Conservation (phyloP, 1,140 invertebrate species). For the Philotrypesis tridentata region DNA sequence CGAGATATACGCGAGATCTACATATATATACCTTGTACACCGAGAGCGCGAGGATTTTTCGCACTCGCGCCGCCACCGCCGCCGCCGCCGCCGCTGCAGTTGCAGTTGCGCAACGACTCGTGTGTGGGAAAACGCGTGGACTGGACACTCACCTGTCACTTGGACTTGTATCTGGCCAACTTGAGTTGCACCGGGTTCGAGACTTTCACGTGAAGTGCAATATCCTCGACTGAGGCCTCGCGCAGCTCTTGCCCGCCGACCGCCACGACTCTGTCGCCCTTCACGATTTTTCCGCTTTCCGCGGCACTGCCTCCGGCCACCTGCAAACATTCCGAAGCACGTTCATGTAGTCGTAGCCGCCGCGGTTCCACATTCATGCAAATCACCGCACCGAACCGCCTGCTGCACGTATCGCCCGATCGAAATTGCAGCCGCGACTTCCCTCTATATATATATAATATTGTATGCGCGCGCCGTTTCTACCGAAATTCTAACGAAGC, state of each 20-base stretch:
- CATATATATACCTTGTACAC: no score
- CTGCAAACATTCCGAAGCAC: conserved; percentile 71
- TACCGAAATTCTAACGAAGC: no score
- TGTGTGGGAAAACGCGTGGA: conserved; percentile 12
- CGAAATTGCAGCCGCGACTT: no score
- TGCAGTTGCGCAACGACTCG: neutral
- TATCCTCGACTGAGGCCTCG: conserved; percentile 86
- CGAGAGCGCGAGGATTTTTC: neutral
- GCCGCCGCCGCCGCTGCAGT: neutral
- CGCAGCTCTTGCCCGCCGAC: conserved; percentile 93
- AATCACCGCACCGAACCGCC: no score
- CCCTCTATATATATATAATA: no score
- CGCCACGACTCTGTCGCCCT: conserved; percentile 92
- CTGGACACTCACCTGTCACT: conserved; percentile 62
- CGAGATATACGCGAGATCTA: no score
- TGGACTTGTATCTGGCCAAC: conserved; percentile 66
- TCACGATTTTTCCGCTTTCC: conserved; percentile 91
- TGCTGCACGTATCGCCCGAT: no score
- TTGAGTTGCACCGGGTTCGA: conserved; percentile 69
- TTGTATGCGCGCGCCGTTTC: neutral
- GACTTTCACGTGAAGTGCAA: conserved; percentile 69
- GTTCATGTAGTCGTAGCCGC: no score
- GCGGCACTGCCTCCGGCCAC: conserved; percentile 92
- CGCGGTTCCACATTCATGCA: no score
- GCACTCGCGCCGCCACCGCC: neutral